Evolutionary conservation across 2,888 invertebrate genomes (phyloP), one percentile per base, ranked within the genome.

Genomic region (Sphaeridia pumilis): DNA sequence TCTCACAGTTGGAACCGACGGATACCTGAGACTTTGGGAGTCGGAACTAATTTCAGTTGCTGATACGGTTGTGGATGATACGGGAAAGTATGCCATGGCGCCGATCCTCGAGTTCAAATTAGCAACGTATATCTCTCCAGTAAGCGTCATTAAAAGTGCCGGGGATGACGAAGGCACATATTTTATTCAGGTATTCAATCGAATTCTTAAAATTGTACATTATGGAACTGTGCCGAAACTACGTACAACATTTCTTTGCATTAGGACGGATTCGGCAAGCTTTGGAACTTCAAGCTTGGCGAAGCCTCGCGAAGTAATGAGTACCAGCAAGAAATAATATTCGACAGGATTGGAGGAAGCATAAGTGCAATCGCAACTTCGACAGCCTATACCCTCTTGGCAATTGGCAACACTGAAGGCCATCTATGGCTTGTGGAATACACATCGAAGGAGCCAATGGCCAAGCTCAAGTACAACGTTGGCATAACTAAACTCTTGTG

Each of bases 1-100:
- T 14, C 71, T 76, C 61, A 75, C 78, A 5, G 67, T 78, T 10
- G 78, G 84, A 0, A 78, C 80, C 67, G 88, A 88, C 68, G 87
- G 87, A 0, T 83, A 80, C 69, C 76, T 87, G 14, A 76, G 81
- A 5, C 79, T 87, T 10, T 93, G 93, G 92, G 87, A 84, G 71
- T 90, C 89, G 76, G 87, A 88, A 63, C 83, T 84, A 0, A 86
- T 92, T n/a, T 88, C 90, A 62, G 79, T 83, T 57, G 85, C 89
- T 0, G 86, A 90, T 70, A 82, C 84, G 0, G 79, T 83, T 0
- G 87, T 88, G 64, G 84, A 86, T 4, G 82, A 86, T 43, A 47
- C 41, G 64, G 78, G 80, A 4, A 80, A 79, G 55, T 79, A 89
- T 24, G 84, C 87, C 70, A 78, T 89, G 52, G 88, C 90, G 68